Percentiles rank a stretch among this genome's conserved stretches.
Conservation (phyloP, 2,888 invertebrate species). For the Cephus spinipes region DNA sequence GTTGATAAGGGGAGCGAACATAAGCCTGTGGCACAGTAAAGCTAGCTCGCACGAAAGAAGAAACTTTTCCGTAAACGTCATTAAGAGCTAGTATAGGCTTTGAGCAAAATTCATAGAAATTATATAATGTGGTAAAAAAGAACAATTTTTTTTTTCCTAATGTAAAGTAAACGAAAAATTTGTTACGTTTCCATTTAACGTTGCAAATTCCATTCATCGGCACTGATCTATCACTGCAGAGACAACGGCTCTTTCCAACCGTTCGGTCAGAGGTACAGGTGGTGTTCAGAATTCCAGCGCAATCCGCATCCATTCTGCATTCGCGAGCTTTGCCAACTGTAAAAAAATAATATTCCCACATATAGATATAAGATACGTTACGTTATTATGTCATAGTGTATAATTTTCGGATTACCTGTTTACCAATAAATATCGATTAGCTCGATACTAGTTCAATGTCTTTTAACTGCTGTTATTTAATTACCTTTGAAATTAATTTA, state of each 20-base stretch:
- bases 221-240: slow-evolving; percentile 77
- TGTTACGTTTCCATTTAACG: slow-evolving; percentile 73
- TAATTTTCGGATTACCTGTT: neutral
- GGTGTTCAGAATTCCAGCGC: slow-evolving; percentile 74
- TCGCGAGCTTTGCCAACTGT: slow-evolving; percentile 70
- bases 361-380: neutral
- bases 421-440: neutral
- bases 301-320: slow-evolving; percentile 74
- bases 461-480: neutral
- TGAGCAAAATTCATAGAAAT: too few species aligned
- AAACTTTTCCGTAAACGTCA: neutral
- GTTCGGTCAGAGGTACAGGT: slow-evolving; percentile 76
- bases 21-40: too few species aligned
- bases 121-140: neutral
- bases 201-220: slow-evolving; percentile 77
- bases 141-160: neutral
- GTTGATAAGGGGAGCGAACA: too few species aligned
- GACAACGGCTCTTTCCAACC: slow-evolving; percentile 74
- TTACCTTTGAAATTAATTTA: neutral
- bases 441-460: neutral
- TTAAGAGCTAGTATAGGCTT: too few species aligned
- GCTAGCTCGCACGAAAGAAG: neutral
- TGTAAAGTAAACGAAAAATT: neutral
- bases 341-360: slow-evolving; percentile 10
- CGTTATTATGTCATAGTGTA: neutral